Evolutionary conservation across 2,797 vertebrate species (phyloP), one percentile per base, ranked within the genome.

Genomic region (Sarcophilus harrisii): DNA sequence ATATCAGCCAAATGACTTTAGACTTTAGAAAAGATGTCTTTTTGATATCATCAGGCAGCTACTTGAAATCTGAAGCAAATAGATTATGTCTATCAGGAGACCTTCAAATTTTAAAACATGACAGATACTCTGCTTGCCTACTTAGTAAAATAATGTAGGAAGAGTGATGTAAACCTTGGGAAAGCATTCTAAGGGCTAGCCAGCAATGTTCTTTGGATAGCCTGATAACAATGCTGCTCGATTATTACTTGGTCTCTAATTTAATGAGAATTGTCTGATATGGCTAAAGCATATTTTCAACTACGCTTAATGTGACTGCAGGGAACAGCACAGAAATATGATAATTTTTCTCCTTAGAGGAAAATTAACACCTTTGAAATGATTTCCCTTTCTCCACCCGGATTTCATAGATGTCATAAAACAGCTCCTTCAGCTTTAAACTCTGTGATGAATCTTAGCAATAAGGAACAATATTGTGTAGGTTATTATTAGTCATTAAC

Each of bases 361-460:
- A 93, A 11, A 93, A 95, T 95, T 94, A 95, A 66, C 54, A 92
- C 0, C 52, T 32, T 92, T 58, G 89, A 96, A 92, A 24, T 92
- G 27, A 94, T 92, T 96, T 91, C 18, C 1, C 95, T 38, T 95
- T 93, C 4, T 29, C n/a, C 90, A 18, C 95, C 91, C 27, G 92
- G 38, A 58, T 91, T 93, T 93, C 95, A n/a, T 94, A 57, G 73
- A 90, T 95, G 94, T 58, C 29, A 10, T 91, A 90, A 92, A 81
- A 49, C 2, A 30, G 49, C 45, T 95, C 73, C 49, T 96, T 95
- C 38, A 27, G 38, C 4, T 94, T 45, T 87, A 87, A 87, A 45
- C 38, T 96, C 45, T 91, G 45, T 60, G 90, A 96, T 58, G 1
- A 96, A 95, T 90, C 81, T 96, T 96, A 95, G 73, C 87, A 97